Percentiles rank a stretch among this genome's conserved stretches.
Conservation (phyloP, 2,113 vertebrate genomes). For the Isichthys henryi region DNA sequence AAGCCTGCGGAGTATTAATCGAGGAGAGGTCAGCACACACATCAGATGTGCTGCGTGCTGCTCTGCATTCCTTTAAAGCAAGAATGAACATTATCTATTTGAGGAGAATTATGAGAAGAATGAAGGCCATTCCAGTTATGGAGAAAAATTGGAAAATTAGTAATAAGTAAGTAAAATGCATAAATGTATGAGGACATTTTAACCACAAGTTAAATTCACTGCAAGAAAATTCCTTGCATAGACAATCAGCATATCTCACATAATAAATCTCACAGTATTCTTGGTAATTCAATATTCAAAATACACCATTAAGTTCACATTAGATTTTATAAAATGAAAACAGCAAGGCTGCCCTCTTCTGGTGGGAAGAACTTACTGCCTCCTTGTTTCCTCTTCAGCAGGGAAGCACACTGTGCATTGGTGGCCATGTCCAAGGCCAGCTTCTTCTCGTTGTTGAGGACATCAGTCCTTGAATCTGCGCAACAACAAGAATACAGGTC, state of each 20-base stretch:
- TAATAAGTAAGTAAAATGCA: not conserved
- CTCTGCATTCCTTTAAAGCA: not conserved
- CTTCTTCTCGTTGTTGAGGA: constrained; percentile 94
- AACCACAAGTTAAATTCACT: not conserved
- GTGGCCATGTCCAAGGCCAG: constrained; percentile 92
- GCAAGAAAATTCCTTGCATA: not conserved
- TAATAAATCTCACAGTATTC: not conserved
- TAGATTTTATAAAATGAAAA: not conserved
- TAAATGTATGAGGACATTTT: not conserved
- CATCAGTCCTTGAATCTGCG: constrained; percentile 79
- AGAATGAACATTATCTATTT: not conserved
- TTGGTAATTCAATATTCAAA: not conserved
- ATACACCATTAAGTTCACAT: not conserved
- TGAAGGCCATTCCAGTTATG: not conserved
- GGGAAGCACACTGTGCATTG: constrained; percentile 81
- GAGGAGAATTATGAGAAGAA: not conserved
- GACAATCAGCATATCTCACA: not conserved
- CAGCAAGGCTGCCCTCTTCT: constrained; percentile 15
- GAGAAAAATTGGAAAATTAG: not conserved
- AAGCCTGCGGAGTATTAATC: not conserved
- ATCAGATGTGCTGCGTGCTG: not conserved
- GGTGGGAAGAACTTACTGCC: constrained; percentile 50
- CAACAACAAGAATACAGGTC: constrained; percentile 10
- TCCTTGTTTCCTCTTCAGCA: constrained; percentile 80
- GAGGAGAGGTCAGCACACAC: not conserved